A percentile compares a stretch with the other conserved stretches of the same genome.
These are phyloP conservation scores for Neoascia interrupta DNA, from an alignment of 2,888 invertebrate species.

Conservation along the genomic window DNA sequence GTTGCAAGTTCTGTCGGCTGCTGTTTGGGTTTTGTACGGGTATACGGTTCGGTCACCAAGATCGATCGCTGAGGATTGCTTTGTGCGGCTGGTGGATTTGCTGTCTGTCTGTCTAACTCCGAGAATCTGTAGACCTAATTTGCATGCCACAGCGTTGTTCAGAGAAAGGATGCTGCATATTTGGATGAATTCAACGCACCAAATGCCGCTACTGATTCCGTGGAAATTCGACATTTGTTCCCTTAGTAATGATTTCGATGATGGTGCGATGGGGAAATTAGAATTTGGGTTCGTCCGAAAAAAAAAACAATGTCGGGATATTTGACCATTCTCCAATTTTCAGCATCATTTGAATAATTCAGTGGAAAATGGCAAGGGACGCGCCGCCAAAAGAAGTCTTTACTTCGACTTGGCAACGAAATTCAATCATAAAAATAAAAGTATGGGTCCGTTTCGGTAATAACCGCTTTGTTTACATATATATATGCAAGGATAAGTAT, in stretches of 20 bases:
- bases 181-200: conserved; percentile 52
- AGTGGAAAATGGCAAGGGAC: conserved; percentile 40
- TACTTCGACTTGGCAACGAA: conserved; percentile 41
- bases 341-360: conserved; percentile 65
- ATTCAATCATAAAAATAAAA: conserved; percentile 69
- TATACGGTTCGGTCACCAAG: conserved; percentile 6
- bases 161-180: conserved; percentile 32
- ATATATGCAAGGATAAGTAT: not conserved
- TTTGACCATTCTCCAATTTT: conserved; percentile 62
- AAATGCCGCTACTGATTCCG: conserved; percentile 46
- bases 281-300: not conserved
- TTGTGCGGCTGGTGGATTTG: conserved; percentile 21
- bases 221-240: conserved; percentile 49
- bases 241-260: conserved; percentile 13
- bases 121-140: conserved; percentile 53
- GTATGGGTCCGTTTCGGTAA: no score
- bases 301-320: not conserved
- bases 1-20: conserved; percentile 53
- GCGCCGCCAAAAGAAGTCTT: conserved; percentile 48
- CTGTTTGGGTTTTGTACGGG: conserved; percentile 27
- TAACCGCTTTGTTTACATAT: no score
- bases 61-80: conserved; percentile 51
- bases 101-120: conserved; percentile 55
- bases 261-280: conserved; percentile 43
- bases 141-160: conserved; percentile 58